phyloP scores from a whole-genome alignment of 2,113 vertebrate genomes.

The Setophaga coronata region DNA sequence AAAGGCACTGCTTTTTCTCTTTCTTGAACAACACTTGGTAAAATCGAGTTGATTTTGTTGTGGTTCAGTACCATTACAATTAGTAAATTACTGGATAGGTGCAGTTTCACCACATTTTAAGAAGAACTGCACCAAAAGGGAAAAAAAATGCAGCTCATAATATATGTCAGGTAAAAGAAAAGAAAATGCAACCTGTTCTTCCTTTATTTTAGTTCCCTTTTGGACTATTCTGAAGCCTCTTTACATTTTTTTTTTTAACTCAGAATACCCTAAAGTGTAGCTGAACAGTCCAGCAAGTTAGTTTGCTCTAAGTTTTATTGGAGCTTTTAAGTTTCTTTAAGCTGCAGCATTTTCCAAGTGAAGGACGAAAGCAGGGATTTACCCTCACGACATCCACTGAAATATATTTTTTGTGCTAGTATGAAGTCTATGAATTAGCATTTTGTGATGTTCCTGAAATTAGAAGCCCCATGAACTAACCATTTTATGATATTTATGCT shows the following conservation, averaged over 20 bases:
- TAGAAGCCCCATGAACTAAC: conserved; percentile 81
- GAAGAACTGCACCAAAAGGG: not conserved
- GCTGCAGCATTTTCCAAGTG: conserved; percentile 57
- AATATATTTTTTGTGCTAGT: conserved; percentile 61
- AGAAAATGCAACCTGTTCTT: not conserved
- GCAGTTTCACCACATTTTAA: not conserved
- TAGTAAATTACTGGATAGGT: not conserved
- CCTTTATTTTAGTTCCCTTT: not conserved
- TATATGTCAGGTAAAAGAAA: not conserved
- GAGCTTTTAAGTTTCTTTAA: conserved; percentile 67
- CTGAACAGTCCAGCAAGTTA: conserved; percentile 1
- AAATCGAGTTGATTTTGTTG: not conserved
- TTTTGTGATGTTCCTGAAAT: conserved; percentile 76
- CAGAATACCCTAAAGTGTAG: not conserved
- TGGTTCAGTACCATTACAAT: not conserved
- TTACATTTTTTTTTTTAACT: not conserved
- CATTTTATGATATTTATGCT: conserved; percentile 78
- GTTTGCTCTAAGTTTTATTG: conserved; percentile 45
- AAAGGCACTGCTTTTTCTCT: not conserved
- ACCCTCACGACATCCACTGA: conserved; percentile 46
- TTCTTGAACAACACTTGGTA: not conserved
- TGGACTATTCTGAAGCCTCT: not conserved
- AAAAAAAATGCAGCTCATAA: not conserved
- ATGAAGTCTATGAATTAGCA: conserved; percentile 73
- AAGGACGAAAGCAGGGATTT: conserved; percentile 48